phyloP scores from a whole-genome alignment of 2,113 vertebrate genomes.

The Oreamnos americanus region DNA sequence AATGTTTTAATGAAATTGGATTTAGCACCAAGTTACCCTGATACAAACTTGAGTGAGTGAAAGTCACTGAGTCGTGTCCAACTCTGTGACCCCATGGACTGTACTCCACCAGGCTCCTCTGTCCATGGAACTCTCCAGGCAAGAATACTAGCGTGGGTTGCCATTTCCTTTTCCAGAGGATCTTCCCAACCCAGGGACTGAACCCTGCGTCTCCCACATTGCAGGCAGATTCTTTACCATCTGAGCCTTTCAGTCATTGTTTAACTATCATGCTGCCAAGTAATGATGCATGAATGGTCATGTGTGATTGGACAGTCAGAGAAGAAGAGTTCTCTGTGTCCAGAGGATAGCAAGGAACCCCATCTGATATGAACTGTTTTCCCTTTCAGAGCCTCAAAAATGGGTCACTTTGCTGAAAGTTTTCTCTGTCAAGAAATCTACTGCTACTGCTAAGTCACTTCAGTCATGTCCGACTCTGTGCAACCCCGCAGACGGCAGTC shows the following conservation, averaged over 20 bases:
- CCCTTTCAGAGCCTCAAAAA: not conserved
- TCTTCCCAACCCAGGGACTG: not conserved
- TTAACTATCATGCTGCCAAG: not conserved
- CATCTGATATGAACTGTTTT: not conserved
- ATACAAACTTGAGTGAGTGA: not conserved
- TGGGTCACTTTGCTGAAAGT: not conserved
- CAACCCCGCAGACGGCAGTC: accelerated
- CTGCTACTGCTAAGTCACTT: too few relatives aligned
- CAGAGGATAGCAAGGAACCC: not conserved
- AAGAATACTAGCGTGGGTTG: not conserved
- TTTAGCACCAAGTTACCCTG: not conserved
- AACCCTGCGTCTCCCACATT: not conserved
- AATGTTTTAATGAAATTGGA: not conserved
- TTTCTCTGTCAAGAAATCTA: not conserved
- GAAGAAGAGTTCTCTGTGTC: not conserved
- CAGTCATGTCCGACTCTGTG: too few relatives aligned
- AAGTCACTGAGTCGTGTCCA: not conserved
- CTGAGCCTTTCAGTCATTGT: not conserved
- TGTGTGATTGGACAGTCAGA: not conserved
- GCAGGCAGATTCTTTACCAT: not conserved
- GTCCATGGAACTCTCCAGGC: not conserved
- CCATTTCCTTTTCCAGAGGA: not conserved
- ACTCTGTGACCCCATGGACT: not conserved
- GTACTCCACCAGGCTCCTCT: not conserved
- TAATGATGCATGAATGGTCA: not conserved